Evolutionary conservation across 2,113 vertebrate genomes (phyloP), one percentile per base, ranked within the genome.

Genomic region (Noturus placidus): DNA sequence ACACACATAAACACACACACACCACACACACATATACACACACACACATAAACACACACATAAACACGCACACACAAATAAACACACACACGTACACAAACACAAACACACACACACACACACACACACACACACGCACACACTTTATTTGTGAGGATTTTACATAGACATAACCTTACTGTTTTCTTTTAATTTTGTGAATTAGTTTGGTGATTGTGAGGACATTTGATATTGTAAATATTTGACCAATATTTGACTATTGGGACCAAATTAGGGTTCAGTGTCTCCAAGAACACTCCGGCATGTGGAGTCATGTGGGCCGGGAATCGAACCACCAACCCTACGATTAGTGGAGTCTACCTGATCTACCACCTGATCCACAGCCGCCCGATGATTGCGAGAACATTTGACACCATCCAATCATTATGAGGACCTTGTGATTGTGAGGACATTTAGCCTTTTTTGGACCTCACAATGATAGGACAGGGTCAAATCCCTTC

Each of bases 1-100:
- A 83, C 57, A 77, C 81, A 88, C 54, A 84, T n/a, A n/a, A n/a
- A n/a, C 69, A 86, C 5, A 54, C 30, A 33, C 9, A n/a, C 61
- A 65, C 9, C n/a, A 11, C 7, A 4, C 25, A 15, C 25, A 27
- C 25, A 27, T 9, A 15, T 1, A 67, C 38, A 57, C 27, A 61
- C 86, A 65, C 54, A 83, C 86, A 33, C 67, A 87, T 54, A 83
- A 46, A 77, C 81, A 88, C 54, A 84, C 69, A 86, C 5, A 54
- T 15, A 33, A 2, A n/a, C 61, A 65, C 9, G 3, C 7, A 4
- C 25, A 15, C 25, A 27, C 25, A 27, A n/a, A n/a, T n/a, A n/a
- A n/a, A 15, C 1, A 67, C 38, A 57, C 27, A 61, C 86, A 65
- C 54, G n/a, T n/a, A 9, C 5, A 13, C 22, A 13, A 20, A 83